Conservation (phyloP, 2,113 vertebrate species). For the Trematomus loennbergii region DNA sequence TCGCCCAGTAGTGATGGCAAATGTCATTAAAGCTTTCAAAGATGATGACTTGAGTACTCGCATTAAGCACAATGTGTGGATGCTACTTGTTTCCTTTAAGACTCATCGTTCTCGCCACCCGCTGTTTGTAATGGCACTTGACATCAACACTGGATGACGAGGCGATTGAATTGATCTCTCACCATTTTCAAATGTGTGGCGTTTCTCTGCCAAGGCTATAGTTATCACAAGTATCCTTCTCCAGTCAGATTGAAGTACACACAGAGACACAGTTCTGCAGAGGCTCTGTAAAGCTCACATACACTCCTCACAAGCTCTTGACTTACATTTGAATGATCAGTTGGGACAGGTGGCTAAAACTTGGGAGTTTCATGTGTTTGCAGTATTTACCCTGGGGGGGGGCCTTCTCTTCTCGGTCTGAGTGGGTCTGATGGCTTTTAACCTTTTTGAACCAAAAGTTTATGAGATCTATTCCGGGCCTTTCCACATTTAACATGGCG, state of each 20-base stretch:
- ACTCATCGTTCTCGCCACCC: slow-evolving; percentile 62
- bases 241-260: slow-evolving; percentile 34
- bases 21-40: slow-evolving; percentile 74
- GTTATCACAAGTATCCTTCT: slow-evolving; percentile 54
- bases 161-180: slow-evolving; percentile 65
- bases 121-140: slow-evolving; percentile 69
- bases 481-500: slow-evolving; percentile 69
- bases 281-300: slow-evolving; percentile 46
- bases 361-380: slow-evolving; percentile 13
- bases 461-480: slow-evolving; percentile 51
- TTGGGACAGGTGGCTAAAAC: slow-evolving; percentile 25
- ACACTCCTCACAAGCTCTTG: slow-evolving; percentile 30
- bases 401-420: slow-evolving; percentile 21
- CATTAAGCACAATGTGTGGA: slow-evolving; percentile 70
- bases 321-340: slow-evolving; percentile 38
- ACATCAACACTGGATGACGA: slow-evolving; percentile 65
- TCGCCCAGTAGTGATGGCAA: slow-evolving; percentile 71
- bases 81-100: slow-evolving; percentile 69
- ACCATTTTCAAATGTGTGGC: slow-evolving; percentile 52
- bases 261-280: slow-evolving; percentile 26
- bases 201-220: slow-evolving; percentile 32
- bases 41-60: slow-evolving; percentile 68
- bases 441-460: slow-evolving; percentile 59
- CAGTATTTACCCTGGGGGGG: slow-evolving; percentile 9
- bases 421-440: slow-evolving; percentile 50